These are phyloP conservation scores for Noctuana brunneofusca DNA, from an alignment of 2,888 invertebrate species.

Conservation along the genomic window DNA sequence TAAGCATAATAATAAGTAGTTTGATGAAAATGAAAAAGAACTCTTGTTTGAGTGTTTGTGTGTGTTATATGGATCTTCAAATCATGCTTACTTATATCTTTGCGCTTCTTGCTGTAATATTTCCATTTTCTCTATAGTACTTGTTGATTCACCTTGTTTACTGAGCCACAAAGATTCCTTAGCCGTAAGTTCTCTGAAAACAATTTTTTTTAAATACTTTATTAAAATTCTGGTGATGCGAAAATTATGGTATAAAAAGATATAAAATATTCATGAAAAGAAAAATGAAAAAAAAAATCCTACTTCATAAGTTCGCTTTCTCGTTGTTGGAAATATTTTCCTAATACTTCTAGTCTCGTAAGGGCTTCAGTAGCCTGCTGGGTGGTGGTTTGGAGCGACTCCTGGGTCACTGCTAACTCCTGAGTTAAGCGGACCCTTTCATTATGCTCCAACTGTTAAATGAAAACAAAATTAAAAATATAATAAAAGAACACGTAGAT, in stretches of 20 bases:
- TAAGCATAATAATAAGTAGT: no score
- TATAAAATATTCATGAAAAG: neutral
- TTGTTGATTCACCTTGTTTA: slow-evolving; percentile 91
- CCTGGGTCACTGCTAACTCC: slow-evolving; percentile 59
- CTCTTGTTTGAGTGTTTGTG: no score
- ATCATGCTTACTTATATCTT: slow-evolving; percentile 86
- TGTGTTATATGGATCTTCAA: no score
- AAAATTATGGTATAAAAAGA: no score
- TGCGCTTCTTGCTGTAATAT: slow-evolving; percentile 90
- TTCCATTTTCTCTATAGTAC: slow-evolving; percentile 90
- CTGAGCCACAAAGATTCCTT: slow-evolving; percentile 91
- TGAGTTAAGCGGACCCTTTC: slow-evolving; percentile 62
- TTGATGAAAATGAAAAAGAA: no score
- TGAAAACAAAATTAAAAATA: neutral
- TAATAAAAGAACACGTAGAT: neutral
- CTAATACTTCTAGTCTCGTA: slow-evolving; percentile 92
- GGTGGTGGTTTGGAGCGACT: slow-evolving; percentile 56
- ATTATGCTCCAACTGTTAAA: slow-evolving; percentile 59
- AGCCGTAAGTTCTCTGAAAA: slow-evolving; percentile 86
- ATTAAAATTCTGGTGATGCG: no score
- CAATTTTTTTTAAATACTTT: neutral
- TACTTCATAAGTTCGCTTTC: slow-evolving; percentile 94
- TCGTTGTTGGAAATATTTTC: slow-evolving; percentile 95
- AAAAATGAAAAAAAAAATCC: slow-evolving; percentile 47
- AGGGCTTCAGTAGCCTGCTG: slow-evolving; percentile 86